Conservation (phyloP, 2,113 vertebrate genomes). For the Hymenochirus boettgeri region DNA sequence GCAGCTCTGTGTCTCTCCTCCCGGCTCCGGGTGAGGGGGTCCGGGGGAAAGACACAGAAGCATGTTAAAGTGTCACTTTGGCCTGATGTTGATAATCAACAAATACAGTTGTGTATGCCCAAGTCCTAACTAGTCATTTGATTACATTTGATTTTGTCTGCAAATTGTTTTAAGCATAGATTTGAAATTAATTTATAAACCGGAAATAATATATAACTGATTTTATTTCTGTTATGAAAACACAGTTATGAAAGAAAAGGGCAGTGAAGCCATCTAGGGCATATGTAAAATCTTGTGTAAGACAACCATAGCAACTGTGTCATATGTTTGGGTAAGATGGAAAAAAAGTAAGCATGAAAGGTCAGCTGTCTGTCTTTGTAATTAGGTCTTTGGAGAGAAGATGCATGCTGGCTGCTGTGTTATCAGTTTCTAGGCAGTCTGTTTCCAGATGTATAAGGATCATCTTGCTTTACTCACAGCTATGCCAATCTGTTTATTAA, state of each 20-base stretch:
- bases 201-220: neutral
- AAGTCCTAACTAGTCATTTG: no score
- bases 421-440: constrained; percentile 43
- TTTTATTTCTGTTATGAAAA: constrained; percentile 8
- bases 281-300: neutral
- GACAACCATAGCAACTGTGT: neutral
- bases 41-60: no score
- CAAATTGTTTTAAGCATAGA: no score
- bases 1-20: no score
- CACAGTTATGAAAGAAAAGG: neutral
- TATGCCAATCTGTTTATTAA: neutral
- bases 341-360: constrained; percentile 44
- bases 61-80: no score
- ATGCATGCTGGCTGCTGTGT: constrained; percentile 19
- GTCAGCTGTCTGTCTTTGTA: constrained; percentile 31
- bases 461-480: constrained; percentile 1
- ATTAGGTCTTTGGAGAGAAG: constrained; percentile 42
- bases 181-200: no score
- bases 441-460: constrained; percentile 38
- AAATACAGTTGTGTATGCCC: no score
- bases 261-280: neutral
- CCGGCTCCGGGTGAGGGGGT: no score
- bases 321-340: constrained; percentile 20
- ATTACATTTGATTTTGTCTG: no score
- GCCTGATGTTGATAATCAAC: no score